Conservation (phyloP, 2,888 invertebrate species). For the Apomyelois bistriatella region DNA sequence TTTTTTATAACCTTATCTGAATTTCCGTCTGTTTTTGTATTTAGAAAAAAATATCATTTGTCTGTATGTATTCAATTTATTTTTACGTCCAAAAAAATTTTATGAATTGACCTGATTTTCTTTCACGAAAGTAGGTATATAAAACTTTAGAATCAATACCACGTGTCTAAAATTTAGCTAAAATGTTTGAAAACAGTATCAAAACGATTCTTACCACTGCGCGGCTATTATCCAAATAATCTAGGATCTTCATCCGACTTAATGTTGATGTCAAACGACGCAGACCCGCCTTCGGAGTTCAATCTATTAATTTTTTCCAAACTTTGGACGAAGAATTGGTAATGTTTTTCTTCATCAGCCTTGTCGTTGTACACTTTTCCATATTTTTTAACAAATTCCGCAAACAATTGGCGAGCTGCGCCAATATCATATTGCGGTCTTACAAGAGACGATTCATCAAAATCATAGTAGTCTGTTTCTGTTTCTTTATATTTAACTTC, state of each 20-base stretch:
- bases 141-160: too few species aligned
- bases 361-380: conserved; percentile 44
- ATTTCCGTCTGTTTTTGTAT: too few species aligned
- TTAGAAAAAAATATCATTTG: too few species aligned
- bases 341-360: conserved; percentile 39
- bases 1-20: too few species aligned
- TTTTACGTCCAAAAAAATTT: too few species aligned
- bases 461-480: neutral
- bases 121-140: too few species aligned
- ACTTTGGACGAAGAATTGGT: conserved; percentile 41
- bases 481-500: neutral
- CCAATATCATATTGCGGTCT: conserved; percentile 10
- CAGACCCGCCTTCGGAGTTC: conserved; percentile 32
- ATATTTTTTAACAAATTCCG: conserved; percentile 40
- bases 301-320: conserved; percentile 49
- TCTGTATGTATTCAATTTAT: too few species aligned
- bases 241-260: neutral
- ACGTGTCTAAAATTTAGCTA: too few species aligned
- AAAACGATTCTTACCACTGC: neutral
- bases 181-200: neutral
- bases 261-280: conserved; percentile 41
- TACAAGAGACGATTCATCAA: neutral
- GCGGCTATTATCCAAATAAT: neutral
- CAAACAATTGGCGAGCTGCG: conserved; percentile 36
- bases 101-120: too few species aligned